These are phyloP conservation scores for Alitta virens DNA, from an alignment of 2,888 invertebrate species.

Conservation along the genomic window DNA sequence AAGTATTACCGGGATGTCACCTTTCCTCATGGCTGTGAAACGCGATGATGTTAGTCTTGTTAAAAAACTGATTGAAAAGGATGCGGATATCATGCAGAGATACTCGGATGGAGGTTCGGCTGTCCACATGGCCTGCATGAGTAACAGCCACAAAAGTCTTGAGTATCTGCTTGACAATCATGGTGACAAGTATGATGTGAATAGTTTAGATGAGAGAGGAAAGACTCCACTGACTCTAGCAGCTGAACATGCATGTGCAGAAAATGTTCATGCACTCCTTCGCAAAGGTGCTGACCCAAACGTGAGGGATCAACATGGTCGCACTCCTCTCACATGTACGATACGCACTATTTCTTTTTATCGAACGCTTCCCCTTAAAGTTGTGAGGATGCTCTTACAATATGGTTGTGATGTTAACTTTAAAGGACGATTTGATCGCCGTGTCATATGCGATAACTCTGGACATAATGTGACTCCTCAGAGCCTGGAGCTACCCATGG, in stretches of 20 bases:
- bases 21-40: slow-evolving; percentile 16
- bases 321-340: slow-evolving; percentile 8
- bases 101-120: slow-evolving; percentile 9
- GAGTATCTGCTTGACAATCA: slow-evolving; percentile 5
- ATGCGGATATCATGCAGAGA: slow-evolving; percentile 7
- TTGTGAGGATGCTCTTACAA: slow-evolving; percentile 4
- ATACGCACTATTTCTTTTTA: slow-evolving; percentile 7
- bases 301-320: slow-evolving; percentile 6
- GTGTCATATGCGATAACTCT: slow-evolving; percentile 7
- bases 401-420: slow-evolving; percentile 8
- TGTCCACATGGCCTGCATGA: slow-evolving; percentile 15
- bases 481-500: slow-evolving; percentile 7
- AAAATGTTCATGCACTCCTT: slow-evolving; percentile 5
- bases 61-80: slow-evolving; percentile 2
- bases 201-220: slow-evolving; percentile 10
- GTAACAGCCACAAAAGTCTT: slow-evolving; percentile 12
- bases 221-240: slow-evolving; percentile 12
- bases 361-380: slow-evolving; percentile 1
- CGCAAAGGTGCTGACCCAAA: slow-evolving; percentile 8
- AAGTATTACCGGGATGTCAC: slow-evolving; percentile 4
- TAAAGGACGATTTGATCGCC: background rate
- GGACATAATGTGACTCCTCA: background rate
- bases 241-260: slow-evolving; percentile 6
- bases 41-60: slow-evolving; percentile 7
- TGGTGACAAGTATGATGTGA: background rate